Percentiles rank a stretch among this genome's conserved stretches.
Conservation (phyloP, 2,113 vertebrate genomes). For the Malurus cyaneus region DNA sequence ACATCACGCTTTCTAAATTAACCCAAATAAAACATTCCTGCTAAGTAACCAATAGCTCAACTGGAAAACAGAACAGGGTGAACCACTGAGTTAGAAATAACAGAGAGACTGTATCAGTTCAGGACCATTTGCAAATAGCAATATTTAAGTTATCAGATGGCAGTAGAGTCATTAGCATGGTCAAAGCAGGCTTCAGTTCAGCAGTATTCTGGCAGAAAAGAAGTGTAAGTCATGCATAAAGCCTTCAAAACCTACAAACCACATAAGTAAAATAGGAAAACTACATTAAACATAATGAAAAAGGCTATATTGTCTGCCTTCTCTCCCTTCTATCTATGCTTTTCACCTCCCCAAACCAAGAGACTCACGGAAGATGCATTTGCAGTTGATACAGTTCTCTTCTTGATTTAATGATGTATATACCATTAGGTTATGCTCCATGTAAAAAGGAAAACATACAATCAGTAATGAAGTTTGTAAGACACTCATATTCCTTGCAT, state of each 20-base stretch:
- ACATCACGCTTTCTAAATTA: background rate
- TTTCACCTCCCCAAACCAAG: background rate
- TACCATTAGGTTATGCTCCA: background rate
- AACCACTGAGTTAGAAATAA: background rate
- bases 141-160: background rate
- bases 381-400: background rate
- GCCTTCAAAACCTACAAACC: background rate
- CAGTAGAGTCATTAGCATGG: background rate
- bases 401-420: background rate
- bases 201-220: background rate
- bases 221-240: background rate
- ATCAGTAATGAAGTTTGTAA: background rate
- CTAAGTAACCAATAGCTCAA: background rate
- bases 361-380: background rate
- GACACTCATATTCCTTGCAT: background rate
- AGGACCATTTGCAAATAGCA: constrained; percentile 19
- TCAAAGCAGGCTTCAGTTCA: background rate
- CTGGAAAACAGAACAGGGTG: background rate
- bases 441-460: background rate
- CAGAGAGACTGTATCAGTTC: background rate
- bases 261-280: background rate
- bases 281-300: background rate
- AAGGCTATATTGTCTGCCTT: background rate
- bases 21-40: constrained; percentile 2
- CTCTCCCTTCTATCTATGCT: background rate